phyloP scores from a whole-genome alignment of 2,888 invertebrate genomes.

The Orthosia cruda region DNA sequence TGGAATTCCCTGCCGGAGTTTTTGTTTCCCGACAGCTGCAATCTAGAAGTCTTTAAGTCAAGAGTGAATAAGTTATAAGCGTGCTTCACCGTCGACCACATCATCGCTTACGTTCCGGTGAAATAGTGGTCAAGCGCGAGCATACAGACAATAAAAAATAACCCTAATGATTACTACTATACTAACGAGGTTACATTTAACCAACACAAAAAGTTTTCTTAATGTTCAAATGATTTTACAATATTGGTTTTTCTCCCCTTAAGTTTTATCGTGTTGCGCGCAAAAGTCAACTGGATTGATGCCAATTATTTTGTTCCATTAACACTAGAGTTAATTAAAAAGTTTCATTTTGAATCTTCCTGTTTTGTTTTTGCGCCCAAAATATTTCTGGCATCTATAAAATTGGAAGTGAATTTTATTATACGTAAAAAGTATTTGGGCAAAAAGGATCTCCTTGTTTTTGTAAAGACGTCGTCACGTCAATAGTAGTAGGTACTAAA shows the following conservation, averaged over 20 bases:
- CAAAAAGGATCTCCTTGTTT: constrained; percentile 49
- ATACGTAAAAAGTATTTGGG: constrained; percentile 9
- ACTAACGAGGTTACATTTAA: constrained; percentile 10
- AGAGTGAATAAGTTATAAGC: too few relatives aligned
- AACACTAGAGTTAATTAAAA: constrained; percentile 16
- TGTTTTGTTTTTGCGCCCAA: background rate
- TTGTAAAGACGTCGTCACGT: constrained; percentile 39
- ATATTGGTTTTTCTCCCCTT: background rate
- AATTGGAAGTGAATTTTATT: constrained; percentile 1
- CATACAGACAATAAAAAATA: too few relatives aligned
- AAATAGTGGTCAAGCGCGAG: too few relatives aligned
- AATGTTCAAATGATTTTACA: background rate
- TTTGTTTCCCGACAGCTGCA: too few relatives aligned
- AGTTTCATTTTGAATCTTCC: background rate
- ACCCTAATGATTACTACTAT: constrained; percentile 1
- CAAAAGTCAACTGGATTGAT: background rate
- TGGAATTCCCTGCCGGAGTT: too few relatives aligned
- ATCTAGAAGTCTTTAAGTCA: too few relatives aligned
- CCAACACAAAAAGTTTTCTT: background rate
- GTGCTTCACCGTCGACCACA: too few relatives aligned
- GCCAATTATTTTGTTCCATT: constrained; percentile 28
- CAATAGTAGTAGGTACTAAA: constrained; percentile 48
- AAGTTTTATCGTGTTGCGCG: background rate
- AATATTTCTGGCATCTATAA: constrained; percentile 11
- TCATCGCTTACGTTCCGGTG: too few relatives aligned